Percentiles rank a stretch among this genome's conserved stretches.
Evolutionary conservation across 2,888 invertebrate genomes (phyloP).

Genomic region (Heliconius cydno): DNA sequence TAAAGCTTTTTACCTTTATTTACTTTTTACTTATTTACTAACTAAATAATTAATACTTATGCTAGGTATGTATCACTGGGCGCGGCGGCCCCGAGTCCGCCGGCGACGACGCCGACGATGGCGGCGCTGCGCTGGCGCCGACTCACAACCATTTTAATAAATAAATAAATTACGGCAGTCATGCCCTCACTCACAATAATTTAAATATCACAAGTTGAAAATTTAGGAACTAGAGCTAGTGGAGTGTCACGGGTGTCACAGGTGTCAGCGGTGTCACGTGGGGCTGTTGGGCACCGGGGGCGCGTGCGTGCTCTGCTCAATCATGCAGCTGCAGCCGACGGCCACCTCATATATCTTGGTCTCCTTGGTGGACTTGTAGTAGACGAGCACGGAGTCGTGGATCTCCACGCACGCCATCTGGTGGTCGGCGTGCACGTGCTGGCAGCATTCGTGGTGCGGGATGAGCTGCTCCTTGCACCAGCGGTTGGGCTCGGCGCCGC

Average conservation of each 20-base stretch:
- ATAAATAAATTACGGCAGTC: slow-evolving; percentile 47
- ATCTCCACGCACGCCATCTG: slow-evolving; percentile 72
- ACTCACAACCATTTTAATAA: slow-evolving; percentile 50
- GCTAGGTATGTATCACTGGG: slow-evolving; percentile 37
- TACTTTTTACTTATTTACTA: slow-evolving; percentile 42
- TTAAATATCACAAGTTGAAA: slow-evolving; percentile 43
- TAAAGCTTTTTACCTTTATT: slow-evolving; percentile 49
- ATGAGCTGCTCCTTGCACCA: slow-evolving; percentile 63
- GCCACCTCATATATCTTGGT: slow-evolving; percentile 59
- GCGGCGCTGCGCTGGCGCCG: slow-evolving; percentile 8
- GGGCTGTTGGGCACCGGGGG: slow-evolving; percentile 46
- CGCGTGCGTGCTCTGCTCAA: slow-evolving; percentile 56
- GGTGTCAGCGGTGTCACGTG: slow-evolving; percentile 43
- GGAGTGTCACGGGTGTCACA: not conserved
- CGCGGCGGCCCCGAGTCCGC: slow-evolving; percentile 5
- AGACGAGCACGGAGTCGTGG: slow-evolving; percentile 71
- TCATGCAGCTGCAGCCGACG: slow-evolving; percentile 76
- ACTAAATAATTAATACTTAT: slow-evolving; percentile 41
- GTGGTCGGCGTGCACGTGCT: slow-evolving; percentile 62
- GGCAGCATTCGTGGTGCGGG: slow-evolving; percentile 69
- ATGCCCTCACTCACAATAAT: slow-evolving; percentile 40
- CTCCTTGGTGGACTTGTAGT: slow-evolving; percentile 53
- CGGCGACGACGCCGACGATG: slow-evolving; percentile 4
- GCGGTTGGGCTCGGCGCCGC: slow-evolving; percentile 62
- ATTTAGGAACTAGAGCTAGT: slow-evolving; percentile 54